Percentiles rank a stretch among this genome's conserved stretches.
Conservation (phyloP, 2,888 invertebrate species). For the Scaptomyza parva region DNA sequence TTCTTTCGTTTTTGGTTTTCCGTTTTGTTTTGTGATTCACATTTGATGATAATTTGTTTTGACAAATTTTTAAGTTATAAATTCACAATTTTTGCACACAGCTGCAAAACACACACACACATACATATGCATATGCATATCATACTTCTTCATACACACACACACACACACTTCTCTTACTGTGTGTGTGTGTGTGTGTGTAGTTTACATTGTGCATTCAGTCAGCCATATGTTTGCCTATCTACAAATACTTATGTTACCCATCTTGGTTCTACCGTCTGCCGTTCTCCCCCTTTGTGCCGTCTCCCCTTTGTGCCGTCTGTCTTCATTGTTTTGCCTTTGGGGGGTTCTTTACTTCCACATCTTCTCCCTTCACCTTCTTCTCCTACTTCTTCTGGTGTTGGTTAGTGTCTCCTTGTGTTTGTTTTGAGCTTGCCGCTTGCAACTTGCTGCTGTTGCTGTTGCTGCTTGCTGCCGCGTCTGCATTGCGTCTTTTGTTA, state of each 20-base stretch:
- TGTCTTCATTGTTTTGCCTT: constrained; percentile 3
- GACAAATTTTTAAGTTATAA: constrained; percentile 75
- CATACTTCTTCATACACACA: background rate
- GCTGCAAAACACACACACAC: background rate
- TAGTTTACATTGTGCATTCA: constrained; percentile 51
- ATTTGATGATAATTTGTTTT: constrained; percentile 79
- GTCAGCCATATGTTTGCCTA: constrained; percentile 64
- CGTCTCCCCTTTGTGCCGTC: no score
- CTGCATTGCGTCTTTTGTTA: constrained; percentile 80
- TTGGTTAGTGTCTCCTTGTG: constrained; percentile 45
- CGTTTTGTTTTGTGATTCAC: constrained; percentile 42
- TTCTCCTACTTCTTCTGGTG: constrained; percentile 11
- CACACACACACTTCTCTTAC: no score
- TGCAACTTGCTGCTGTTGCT: constrained; percentile 44
- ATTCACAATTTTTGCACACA: constrained; percentile 45
- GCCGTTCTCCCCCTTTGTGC: no score
- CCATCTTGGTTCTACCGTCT: no score
- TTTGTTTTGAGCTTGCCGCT: constrained; percentile 71
- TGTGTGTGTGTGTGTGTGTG: constrained; percentile 11
- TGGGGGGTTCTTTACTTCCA: no score
- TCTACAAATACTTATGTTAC: constrained; percentile 58
- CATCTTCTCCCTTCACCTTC: no score
- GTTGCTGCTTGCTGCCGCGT: constrained; percentile 52
- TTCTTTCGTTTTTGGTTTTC: background rate
- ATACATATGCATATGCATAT: constrained; percentile 8